These are phyloP conservation scores for Drosophila takahashii DNA, from an alignment of 1,140 invertebrate genomes.

Conservation along the genomic window DNA sequence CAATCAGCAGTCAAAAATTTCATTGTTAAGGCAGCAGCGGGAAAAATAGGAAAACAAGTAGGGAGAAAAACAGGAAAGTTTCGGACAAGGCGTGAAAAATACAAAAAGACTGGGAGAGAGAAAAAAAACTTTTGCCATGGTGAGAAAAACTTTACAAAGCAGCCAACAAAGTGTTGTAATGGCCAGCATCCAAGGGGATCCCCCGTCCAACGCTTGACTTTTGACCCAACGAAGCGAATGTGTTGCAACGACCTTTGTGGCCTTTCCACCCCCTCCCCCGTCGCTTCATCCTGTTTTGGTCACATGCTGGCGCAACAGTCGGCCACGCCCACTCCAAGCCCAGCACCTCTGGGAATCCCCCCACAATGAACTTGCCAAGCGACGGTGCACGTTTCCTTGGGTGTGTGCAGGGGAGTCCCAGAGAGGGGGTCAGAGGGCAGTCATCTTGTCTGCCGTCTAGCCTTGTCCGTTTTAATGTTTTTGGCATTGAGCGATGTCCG, in stretches of 20 bases:
- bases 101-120: conserved; percentile 49
- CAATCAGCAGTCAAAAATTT: conserved; percentile 78
- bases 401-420: conserved; percentile 15
- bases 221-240: conserved; percentile 67
- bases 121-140: conserved; percentile 50
- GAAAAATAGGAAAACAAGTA: conserved; percentile 42
- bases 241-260: conserved; percentile 79
- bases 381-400: conserved; percentile 45
- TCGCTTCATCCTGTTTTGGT: conserved; percentile 17
- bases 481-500: conserved; percentile 75
- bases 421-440: conserved; percentile 7
- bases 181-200: conserved; percentile 44
- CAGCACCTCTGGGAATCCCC: conserved; percentile 13
- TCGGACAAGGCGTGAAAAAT: conserved; percentile 76
- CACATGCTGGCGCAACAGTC: conserved; percentile 71
- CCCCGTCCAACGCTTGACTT: conserved; percentile 55
- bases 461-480: conserved; percentile 76
- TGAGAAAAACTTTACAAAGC: conserved; percentile 65
- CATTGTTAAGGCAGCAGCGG: conserved; percentile 52
- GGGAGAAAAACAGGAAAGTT: conserved; percentile 48
- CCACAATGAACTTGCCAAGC: conserved; percentile 63
- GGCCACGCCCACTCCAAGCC: conserved; percentile 51
- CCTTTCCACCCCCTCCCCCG: conserved; percentile 31
- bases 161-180: conserved; percentile 80
- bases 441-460: conserved; percentile 22